These are phyloP conservation scores for Antheraea mylitta DNA, from an alignment of 1,140 invertebrate genomes.

Conservation along the genomic window DNA sequence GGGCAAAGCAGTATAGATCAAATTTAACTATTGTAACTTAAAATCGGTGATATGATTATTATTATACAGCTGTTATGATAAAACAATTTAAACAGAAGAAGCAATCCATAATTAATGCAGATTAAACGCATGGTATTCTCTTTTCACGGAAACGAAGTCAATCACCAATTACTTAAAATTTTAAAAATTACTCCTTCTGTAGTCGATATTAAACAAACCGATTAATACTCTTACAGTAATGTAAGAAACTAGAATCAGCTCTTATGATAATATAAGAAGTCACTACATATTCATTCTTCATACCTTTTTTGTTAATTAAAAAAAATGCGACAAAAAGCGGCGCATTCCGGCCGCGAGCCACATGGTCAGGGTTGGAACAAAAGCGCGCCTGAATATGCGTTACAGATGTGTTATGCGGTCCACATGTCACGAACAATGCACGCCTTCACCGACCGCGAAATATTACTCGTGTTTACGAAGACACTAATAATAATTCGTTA, in stretches of 20 bases:
- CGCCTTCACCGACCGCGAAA: conserved; percentile 30
- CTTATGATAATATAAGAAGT: not conserved
- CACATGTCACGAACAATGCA: conserved; percentile 42
- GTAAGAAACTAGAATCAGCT: no score
- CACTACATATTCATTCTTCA: not conserved
- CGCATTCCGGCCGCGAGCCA: conserved; percentile 42
- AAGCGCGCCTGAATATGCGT: conserved; percentile 65
- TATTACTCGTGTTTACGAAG: conserved; percentile 21
- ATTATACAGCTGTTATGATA: no score
- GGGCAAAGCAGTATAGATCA: no score
- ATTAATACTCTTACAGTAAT: not conserved
- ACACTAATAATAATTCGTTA: conserved; percentile 22
- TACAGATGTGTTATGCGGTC: conserved; percentile 59
- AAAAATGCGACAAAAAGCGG: conserved; percentile 61
- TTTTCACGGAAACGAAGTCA: no score
- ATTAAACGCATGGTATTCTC: no score
- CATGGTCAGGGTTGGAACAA: conserved; percentile 60
- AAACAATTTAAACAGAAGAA: no score
- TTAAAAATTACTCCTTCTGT: not conserved
- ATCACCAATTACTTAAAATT: no score
- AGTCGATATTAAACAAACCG: no score
- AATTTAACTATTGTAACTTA: no score
- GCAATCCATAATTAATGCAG: no score
- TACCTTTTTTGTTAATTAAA: conserved; percentile 33
- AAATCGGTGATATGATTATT: no score